Percentiles rank a stretch among this genome's conserved stretches.
Evolutionary conservation across 2,113 vertebrate genomes (phyloP).

Genomic region (Meleagris gallopavo): DNA sequence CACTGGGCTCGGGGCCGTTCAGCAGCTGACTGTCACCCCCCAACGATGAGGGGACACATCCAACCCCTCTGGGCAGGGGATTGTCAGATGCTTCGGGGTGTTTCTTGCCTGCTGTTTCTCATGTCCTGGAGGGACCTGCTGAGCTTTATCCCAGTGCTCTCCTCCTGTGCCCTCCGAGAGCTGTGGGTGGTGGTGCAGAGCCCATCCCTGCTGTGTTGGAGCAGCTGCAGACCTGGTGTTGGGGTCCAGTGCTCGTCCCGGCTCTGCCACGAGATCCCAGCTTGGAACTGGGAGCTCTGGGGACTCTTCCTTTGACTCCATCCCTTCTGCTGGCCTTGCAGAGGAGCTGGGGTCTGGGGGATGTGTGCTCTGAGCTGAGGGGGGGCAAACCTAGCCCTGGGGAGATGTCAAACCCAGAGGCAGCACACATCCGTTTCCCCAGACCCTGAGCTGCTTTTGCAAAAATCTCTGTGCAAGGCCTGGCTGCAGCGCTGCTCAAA

Average conservation of each 20-base stretch:
- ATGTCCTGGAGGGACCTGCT: rapidly evolving
- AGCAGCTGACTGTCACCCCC: not conserved
- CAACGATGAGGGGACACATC: rapidly evolving
- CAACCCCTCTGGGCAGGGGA: not conserved
- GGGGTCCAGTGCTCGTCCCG: not conserved
- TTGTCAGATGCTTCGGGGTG: not conserved
- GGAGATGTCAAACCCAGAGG: not conserved
- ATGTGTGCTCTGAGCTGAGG: rapidly evolving
- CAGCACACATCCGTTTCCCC: constrained; percentile 49
- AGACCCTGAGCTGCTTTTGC: not conserved
- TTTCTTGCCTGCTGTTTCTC: rapidly evolving
- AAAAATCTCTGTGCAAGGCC: not conserved
- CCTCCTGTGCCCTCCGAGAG: rapidly evolving
- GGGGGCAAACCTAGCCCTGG: not conserved
- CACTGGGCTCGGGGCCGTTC: not conserved
- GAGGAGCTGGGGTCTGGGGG: not conserved
- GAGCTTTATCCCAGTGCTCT: rapidly evolving
- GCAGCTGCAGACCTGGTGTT: not conserved
- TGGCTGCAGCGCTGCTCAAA: not conserved
- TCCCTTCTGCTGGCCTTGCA: rapidly evolving
- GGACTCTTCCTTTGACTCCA: rapidly evolving
- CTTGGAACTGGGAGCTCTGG: rapidly evolving
- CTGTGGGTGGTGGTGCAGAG: rapidly evolving
- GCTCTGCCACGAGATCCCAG: rapidly evolving
- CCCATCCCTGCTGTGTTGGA: rapidly evolving